A percentile compares a stretch with the other conserved stretches of the same genome.
phyloP scores from a whole-genome alignment of 2,113 vertebrate species.

The Crotalus horridus region DNA sequence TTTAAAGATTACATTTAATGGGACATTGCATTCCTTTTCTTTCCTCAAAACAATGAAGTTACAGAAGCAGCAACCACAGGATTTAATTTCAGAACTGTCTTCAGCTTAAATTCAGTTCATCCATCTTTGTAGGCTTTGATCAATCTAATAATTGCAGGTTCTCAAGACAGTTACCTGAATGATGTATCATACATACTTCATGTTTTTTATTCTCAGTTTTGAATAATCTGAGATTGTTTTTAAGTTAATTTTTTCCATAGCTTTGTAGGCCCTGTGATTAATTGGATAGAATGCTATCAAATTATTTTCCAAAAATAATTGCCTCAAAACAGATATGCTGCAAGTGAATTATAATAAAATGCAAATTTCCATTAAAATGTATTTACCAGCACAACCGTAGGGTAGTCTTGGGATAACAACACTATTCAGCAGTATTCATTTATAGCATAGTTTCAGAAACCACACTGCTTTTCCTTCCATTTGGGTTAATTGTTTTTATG shows the following conservation, averaged over 20 bases:
- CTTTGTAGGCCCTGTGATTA: neutral
- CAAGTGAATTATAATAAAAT: neutral
- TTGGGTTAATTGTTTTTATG: neutral
- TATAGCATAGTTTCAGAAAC: neutral
- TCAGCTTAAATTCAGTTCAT: neutral
- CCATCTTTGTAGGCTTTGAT: neutral
- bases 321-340: neutral
- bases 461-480: neutral
- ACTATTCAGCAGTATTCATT: neutral
- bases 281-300: neutral
- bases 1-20: neutral
- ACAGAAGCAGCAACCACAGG: neutral
- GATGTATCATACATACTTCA: neutral
- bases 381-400: neutral
- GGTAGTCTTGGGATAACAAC: neutral
- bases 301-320: neutral
- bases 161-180: neutral
- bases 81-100: neutral
- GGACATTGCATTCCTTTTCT: neutral
- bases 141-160: neutral
- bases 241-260: neutral
- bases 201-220: neutral
- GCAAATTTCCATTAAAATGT: neutral
- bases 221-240: neutral
- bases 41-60: neutral